Base-by-base conservation (phyloP, 1,140 invertebrate species). In the Lepidurus packardi region DNA sequence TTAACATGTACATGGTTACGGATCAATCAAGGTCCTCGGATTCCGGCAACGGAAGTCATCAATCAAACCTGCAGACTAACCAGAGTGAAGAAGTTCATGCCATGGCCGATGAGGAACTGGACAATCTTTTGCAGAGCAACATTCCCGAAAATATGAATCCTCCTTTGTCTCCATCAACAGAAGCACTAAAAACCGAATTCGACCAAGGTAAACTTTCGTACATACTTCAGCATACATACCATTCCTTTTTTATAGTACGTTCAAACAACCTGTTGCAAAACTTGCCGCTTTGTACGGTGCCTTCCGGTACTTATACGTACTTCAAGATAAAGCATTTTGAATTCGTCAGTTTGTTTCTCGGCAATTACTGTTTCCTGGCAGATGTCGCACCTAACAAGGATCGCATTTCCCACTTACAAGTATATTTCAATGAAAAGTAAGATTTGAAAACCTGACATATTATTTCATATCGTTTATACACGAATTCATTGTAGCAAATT, bases 331-430 rank as follows among this genome's bases (percentile, higher is more conserved):
- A 65, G 7, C 16, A 21, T 21, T 65, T 65, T 16, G 53, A 65
- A 65, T 65, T 65, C 53, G 53, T 65, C 53, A 65, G 53, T 65
- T 16, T 65, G 21, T 65, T 65, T 21, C 53, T 65, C 6, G 53
- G 53, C 53, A 65, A 16, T 16, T 65, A 21, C 53, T 65, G 13
- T 7, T 65, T 65, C 7, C 7, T 65, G 53, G 7, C 53, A 65
- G 53, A 65, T 7, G 13, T 16, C 53, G 0, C 10, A 16, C 21
- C 53, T 21, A 13, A 21, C 7, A 65, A 65, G 21, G 53, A 65
- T 21, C 53, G 53, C 53, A 13, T 65, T 16, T 65, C 53, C 21
- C 53, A 65, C 21, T 65, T 65, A 16, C 16, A 65, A 65, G 13
- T 65, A 13, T 65, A 13, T 16, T 65, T 65, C 7, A 21, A 13